Evolutionary conservation across 2,113 vertebrate species (phyloP), one percentile per base, ranked within the genome.

Genomic region (Ophiodon elongatus): DNA sequence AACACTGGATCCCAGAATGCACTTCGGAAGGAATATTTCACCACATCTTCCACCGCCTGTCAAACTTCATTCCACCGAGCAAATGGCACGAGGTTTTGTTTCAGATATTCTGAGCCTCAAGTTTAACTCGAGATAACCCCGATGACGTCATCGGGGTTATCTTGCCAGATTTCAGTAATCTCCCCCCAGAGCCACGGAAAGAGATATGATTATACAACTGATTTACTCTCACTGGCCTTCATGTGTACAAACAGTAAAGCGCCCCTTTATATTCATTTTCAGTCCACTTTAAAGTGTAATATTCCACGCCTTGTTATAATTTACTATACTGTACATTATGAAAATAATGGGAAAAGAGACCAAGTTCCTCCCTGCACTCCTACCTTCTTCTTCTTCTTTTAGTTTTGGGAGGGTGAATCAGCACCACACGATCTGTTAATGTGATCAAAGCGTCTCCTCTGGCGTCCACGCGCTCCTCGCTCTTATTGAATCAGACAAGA

Each of bases 401-500:
- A 9, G 37, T 74, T 73, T 72, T 13, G 1, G 5, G 23, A 50
- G 66, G 50, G 69, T 50, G 27, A 79, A 74, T 77, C 54, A 56
- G 78, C 0, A 73, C 7, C 56, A 35, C 25, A 25, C 39, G 47
- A 68, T 78, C 65, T 74, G 47, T 56, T 70, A 59, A 81, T 47
- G 47, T n/a, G 75, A 88, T 92, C 72, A 84, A 78, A 84, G 79
- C 66, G 13, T 65, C 45, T 92, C 67, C 79, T 82, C 69, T 56
- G 82, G 43, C 80, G 62, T 91, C 81, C 67, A 76, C 72, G 63
- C 65, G 50, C 82, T 87, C 56, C 70, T 83, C 75, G 47, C 52
- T 64, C 52, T 79, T 79, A 89, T 87, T 84, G 57, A 90, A 89
- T 87, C 85, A 90, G 86, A 88, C 78, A 74, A 83, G 74, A 76